Base-by-base conservation (phyloP, 1,140 invertebrate species). In the Armadillidium nasatum region DNA sequence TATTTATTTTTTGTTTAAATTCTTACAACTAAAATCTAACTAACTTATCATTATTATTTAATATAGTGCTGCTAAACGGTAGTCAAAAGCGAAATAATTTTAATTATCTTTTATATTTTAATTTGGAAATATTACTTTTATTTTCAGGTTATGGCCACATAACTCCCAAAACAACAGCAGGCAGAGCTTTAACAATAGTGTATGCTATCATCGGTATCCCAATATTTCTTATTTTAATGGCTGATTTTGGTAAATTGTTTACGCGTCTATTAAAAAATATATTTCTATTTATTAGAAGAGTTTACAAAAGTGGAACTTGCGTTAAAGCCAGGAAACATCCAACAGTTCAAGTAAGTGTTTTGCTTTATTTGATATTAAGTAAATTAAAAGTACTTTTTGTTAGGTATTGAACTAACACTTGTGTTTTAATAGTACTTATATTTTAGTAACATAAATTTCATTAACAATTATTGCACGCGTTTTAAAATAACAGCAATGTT, bases 131-230 rank as follows among this genome's bases (percentile, higher is more conserved):
- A 33, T 33, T 33, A 33, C 33, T 33, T 33, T 33, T 33, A 33
- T 33, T 87, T 89, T 46, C 85, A 97, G 95, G 95, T 82, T 98
- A 97, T 86, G 95, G 96, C 70, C 93, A 98, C 84, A 94, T 97
- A 78, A 90, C 91, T 45, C 95, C 96, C 0, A 90, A 90, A 73
- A 98, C 96, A 9, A 89, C 86, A 1, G 88, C 90, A 0, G 96
- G 96, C 45, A 88, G 91, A 81, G 89, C 92, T 0, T 88, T 95
- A 7, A 96, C 94, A 0, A 97, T 99, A 75, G 86, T 95, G 9
- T 98, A 98, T 83, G 94, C 96, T 6, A 90, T 96, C 70, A 91
- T 98, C 75, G 97, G 96, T 9, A 98, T 98, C 79, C 96, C 97
- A 0, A 88, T 99, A 79, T 92, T 94, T 80, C 87, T 98, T 45